These are phyloP conservation scores for Amphiduros pacificus DNA, from an alignment of 2,888 invertebrate species.

Conservation along the genomic window DNA sequence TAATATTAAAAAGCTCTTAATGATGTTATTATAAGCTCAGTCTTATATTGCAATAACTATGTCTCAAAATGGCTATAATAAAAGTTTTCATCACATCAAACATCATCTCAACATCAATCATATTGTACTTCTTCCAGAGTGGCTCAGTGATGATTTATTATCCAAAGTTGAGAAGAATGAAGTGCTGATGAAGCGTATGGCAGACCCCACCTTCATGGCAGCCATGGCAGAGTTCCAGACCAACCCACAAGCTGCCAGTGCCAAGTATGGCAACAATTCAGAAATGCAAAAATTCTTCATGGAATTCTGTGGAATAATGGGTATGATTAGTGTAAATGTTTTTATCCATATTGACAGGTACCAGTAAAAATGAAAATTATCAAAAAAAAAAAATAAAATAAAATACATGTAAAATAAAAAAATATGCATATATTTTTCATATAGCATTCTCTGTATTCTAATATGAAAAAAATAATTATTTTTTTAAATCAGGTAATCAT, in stretches of 20 bases:
- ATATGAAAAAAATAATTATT: too few species aligned
- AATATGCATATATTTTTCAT: background rate
- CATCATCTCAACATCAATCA: too few species aligned
- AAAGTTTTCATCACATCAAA: background rate
- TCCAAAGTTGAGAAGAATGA: conserved; percentile 44
- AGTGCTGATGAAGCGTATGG: conserved; percentile 36
- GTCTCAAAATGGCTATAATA: background rate
- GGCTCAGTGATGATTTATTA: conserved; percentile 38
- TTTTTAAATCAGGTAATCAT: conserved; percentile 1
- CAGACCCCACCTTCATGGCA: conserved; percentile 46
- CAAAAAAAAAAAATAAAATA: background rate
- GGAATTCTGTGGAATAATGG: conserved; percentile 52
- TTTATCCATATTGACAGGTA: background rate
- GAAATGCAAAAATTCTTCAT: conserved; percentile 50
- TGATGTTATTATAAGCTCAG: too few species aligned
- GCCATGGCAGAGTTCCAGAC: conserved; percentile 53
- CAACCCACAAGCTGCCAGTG: conserved; percentile 47
- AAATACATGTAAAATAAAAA: background rate
- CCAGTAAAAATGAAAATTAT: background rate
- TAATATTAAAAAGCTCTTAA: too few species aligned
- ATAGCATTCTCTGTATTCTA: too few species aligned
- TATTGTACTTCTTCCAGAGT: conserved; percentile 1
- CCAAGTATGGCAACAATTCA: conserved; percentile 46
- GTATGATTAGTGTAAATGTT: conserved; percentile 30
- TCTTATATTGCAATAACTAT: too few species aligned